Evolutionary conservation across 1,140 invertebrate genomes (phyloP).

Genomic region (Leguminivora glycinivorella): DNA sequence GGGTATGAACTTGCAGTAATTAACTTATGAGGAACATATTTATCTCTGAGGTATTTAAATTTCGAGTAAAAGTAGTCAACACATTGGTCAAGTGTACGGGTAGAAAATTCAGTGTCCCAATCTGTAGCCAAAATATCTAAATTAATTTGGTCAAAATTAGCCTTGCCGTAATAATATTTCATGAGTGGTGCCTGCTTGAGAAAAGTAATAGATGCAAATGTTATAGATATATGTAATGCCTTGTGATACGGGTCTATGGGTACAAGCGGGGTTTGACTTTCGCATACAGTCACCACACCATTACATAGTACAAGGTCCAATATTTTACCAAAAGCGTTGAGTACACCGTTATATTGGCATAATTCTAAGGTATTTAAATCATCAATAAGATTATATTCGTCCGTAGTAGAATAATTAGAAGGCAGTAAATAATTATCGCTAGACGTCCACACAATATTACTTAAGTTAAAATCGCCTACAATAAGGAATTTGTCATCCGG

Average conservation of each 20-base stretch:
- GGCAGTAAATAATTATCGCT: neutral
- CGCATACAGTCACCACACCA: neutral
- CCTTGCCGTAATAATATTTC: no score
- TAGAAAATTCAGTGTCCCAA: no score
- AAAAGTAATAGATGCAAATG: neutral
- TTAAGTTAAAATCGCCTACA: slow-evolving; percentile 4
- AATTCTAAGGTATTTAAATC: neutral
- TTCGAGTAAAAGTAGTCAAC: no score
- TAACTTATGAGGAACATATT: no score
- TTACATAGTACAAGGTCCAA: neutral
- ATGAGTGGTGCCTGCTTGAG: neutral
- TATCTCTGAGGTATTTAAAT: no score
- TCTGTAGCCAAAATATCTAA: no score
- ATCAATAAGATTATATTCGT: neutral
- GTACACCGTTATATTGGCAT: neutral
- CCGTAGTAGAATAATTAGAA: neutral
- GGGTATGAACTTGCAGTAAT: no score
- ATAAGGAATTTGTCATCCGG: slow-evolving; percentile 12
- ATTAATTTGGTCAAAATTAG: no score
- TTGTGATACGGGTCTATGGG: neutral
- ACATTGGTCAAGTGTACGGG: no score
- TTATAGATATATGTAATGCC: neutral
- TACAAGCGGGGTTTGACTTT: neutral
- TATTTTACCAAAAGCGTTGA: neutral
- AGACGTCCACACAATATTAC: neutral